Percentiles rank a stretch among this genome's conserved stretches.
Conservation (phyloP, 2,888 invertebrate genomes). For the Tolmerus cingulatus region DNA sequence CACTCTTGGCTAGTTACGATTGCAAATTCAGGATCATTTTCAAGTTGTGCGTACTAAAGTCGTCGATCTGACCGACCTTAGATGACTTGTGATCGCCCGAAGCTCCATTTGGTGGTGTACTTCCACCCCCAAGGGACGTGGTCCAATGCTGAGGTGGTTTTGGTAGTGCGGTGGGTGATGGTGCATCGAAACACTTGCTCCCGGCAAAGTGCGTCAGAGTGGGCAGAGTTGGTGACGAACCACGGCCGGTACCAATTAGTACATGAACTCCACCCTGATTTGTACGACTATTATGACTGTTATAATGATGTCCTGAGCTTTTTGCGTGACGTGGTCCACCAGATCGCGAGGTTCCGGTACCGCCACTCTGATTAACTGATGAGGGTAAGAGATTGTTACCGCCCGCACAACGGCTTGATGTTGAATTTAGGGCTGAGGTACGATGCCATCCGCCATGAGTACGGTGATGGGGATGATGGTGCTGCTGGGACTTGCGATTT, state of each 20-base stretch:
- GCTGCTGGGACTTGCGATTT: conserved; percentile 54
- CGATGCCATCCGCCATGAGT: conserved; percentile 53
- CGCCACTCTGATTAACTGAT: conserved; percentile 13
- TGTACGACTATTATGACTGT: conserved; percentile 38
- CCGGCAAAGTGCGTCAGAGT: conserved; percentile 69
- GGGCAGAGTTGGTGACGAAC: conserved; percentile 59
- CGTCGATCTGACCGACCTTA: conserved; percentile 54
- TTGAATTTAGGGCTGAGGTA: conserved; percentile 42
- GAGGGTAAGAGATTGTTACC: conserved; percentile 44
- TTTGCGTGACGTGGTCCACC: conserved; percentile 36
- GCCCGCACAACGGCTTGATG: conserved; percentile 38
- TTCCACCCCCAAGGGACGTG: conserved; percentile 47
- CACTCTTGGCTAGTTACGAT: conserved; percentile 57
- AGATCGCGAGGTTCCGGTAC: conserved; percentile 24
- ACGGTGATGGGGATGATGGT: conserved; percentile 47
- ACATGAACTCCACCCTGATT: conserved; percentile 47
- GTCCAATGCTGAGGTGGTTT: conserved; percentile 82
- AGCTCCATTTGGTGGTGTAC: background rate
- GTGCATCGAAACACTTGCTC: conserved; percentile 84
- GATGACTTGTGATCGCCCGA: background rate
- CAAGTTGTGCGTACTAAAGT: conserved; percentile 68
- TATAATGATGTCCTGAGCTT: conserved; percentile 24
- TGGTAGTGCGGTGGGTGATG: conserved; percentile 79
- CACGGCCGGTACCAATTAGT: conserved; percentile 43
- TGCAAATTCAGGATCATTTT: conserved; percentile 72